Evolutionary conservation across 37 sponge, comb jelly and placozoan genomes (phyloP).

Genomic region (Aphrocallistes beatrix): DNA sequence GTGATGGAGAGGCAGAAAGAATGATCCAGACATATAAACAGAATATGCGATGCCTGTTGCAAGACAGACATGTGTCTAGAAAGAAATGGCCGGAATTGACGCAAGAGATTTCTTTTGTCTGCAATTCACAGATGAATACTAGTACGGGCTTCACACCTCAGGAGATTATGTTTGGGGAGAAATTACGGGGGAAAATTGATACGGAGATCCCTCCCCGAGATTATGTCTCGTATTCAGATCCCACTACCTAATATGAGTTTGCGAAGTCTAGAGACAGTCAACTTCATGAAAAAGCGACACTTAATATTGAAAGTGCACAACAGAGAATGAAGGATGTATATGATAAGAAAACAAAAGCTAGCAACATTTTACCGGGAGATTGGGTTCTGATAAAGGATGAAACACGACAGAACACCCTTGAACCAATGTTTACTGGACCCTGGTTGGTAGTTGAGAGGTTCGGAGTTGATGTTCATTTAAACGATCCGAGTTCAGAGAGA

Average conservation of each 20-base stretch:
- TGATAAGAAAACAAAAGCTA: background rate
- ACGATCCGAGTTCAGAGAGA: too few relatives aligned
- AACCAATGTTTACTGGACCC: background rate
- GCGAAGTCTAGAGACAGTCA: background rate
- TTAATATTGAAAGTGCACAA: conserved; percentile 1
- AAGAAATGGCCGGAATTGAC: background rate
- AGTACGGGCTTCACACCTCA: background rate
- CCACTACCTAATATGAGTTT: background rate
- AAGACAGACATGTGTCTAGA: background rate
- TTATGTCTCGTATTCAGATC: background rate
- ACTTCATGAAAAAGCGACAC: background rate
- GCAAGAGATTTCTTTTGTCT: background rate
- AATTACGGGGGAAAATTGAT: background rate
- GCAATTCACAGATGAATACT: background rate
- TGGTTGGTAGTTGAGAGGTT: too few relatives aligned
- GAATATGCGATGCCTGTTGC: background rate
- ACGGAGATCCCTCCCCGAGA: background rate
- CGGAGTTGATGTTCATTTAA: too few relatives aligned
- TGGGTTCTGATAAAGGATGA: background rate
- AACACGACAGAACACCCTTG: background rate
- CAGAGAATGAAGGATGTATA: background rate
- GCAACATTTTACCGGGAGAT: background rate
- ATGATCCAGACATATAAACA: background rate
- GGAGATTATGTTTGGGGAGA: background rate
- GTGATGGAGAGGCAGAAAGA: background rate